Conservation (phyloP, 2,797 vertebrate species). For the Delichon dasypus region DNA sequence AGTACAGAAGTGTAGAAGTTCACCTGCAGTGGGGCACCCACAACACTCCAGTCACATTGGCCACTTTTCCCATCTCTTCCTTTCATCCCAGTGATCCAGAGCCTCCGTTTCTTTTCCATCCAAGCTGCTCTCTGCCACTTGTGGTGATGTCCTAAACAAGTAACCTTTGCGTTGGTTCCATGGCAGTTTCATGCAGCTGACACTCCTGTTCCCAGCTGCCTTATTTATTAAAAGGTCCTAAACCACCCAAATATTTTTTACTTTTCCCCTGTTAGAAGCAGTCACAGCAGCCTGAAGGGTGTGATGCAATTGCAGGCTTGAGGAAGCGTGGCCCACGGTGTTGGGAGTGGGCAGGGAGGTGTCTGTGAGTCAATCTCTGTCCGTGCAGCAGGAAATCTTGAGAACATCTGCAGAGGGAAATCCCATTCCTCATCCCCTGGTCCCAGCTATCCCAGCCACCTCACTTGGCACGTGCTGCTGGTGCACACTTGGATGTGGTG, state of each 20-base stretch:
- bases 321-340: neutral
- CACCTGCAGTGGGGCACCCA: neutral
- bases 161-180: neutral
- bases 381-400: neutral
- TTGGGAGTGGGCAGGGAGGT: neutral
- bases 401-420: slow-evolving; percentile 13
- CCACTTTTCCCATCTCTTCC: neutral
- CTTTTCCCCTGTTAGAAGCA: neutral
- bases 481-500: neutral
- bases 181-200: neutral
- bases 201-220: neutral
- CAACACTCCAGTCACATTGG: neutral
- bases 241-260: neutral
- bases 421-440: neutral
- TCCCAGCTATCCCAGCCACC: neutral
- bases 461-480: neutral
- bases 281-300: neutral
- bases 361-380: slow-evolving; percentile 38
- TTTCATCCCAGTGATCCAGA: neutral
- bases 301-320: neutral
- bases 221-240: neutral
- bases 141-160: neutral
- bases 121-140: neutral
- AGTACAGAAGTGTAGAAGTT: neutral
- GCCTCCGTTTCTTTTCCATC: neutral